Percentiles rank a stretch among this genome's conserved stretches.
Conservation (phyloP, 2,113 vertebrate genomes). For the Salvelinus fontinalis region DNA sequence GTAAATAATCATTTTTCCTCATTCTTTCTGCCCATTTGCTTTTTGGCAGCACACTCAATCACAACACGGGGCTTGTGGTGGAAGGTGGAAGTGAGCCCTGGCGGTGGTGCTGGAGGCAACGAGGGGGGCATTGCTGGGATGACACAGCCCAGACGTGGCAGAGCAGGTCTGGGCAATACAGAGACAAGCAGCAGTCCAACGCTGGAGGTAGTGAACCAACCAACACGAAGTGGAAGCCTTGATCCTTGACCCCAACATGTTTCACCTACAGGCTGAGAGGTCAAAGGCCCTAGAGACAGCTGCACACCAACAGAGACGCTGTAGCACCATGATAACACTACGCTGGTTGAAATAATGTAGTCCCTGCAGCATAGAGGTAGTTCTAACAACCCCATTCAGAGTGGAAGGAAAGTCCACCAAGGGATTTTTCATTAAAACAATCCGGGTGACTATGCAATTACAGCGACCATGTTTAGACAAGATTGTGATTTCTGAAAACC, state of each 20-base stretch:
- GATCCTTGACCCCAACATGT: slow-evolving; percentile 4
- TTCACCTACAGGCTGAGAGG: background rate
- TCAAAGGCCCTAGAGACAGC: background rate
- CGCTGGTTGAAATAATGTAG: background rate
- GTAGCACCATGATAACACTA: background rate
- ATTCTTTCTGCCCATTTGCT: background rate
- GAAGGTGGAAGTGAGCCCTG: slow-evolving; percentile 1
- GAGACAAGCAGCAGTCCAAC: slow-evolving; percentile 4
- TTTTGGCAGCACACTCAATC: slow-evolving; percentile 7
- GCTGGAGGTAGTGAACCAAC: background rate
- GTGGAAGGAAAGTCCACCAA: background rate
- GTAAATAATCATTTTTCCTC: background rate
- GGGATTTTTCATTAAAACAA: slow-evolving; percentile 1
- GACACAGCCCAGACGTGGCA: background rate
- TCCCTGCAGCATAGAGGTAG: background rate
- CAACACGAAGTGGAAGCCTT: background rate
- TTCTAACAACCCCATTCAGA: background rate
- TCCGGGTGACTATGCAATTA: slow-evolving; percentile 1
- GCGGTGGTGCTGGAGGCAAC: background rate
- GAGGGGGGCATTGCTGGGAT: slow-evolving; percentile 4
- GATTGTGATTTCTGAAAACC: background rate
- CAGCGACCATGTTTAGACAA: background rate
- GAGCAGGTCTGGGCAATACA: background rate
- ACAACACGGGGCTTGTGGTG: background rate
- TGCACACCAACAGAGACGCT: background rate